Conservation (phyloP, 1,140 invertebrate genomes). For the Himalopsyche phryganea region DNA sequence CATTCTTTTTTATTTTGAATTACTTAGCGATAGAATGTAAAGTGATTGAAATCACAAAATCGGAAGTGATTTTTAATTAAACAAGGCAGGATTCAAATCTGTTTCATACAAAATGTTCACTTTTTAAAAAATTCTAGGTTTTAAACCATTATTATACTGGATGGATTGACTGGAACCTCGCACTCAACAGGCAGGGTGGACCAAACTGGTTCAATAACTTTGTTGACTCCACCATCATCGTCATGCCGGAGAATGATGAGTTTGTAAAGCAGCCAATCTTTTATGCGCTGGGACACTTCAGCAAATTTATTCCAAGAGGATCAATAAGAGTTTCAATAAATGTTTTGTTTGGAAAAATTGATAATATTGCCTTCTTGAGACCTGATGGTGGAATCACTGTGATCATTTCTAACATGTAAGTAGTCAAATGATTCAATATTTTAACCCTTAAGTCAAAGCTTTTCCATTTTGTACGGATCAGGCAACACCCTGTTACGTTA, state of each 20-base stretch:
- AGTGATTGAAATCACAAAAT: no score
- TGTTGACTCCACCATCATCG: slow-evolving; percentile 76
- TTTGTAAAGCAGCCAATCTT: slow-evolving; percentile 90
- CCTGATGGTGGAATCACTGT: slow-evolving; percentile 54
- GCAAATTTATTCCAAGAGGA: slow-evolving; percentile 69
- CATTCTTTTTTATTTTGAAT: no score
- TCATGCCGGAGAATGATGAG: slow-evolving; percentile 61
- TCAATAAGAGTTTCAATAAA: slow-evolving; percentile 52
- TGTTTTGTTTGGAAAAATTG: slow-evolving; percentile 35
- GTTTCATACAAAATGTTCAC: no score
- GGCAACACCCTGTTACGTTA: no score
- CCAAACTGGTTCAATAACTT: slow-evolving; percentile 76
- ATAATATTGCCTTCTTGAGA: slow-evolving; percentile 43
- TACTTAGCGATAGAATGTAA: no score
- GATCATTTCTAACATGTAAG: slow-evolving; percentile 64
- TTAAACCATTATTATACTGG: slow-evolving; percentile 66
- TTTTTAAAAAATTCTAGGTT: slow-evolving; percentile 65
- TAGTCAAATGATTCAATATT: slow-evolving; percentile 8
- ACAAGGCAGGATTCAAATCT: no score
- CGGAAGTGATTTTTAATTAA: no score
- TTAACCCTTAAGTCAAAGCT: background rate
- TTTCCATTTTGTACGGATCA: no score
- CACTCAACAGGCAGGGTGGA: slow-evolving; percentile 71
- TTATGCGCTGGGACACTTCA: slow-evolving; percentile 84
- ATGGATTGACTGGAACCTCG: slow-evolving; percentile 90